Conservation (phyloP, 2,113 vertebrate species). For the crab-eating macaque (Macaca fascicularis) region T2T-MFA8v1.1 NC_088388.1:9270001-9270500, state of each 20-base stretch:
- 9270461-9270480: background rate
- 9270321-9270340: too few species aligned
- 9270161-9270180: background rate
- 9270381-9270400: too few species aligned
- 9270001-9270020: too few species aligned
- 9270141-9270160: background rate
- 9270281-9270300: too few species aligned
- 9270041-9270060: background rate
- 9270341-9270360: too few species aligned
- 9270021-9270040: background rate
- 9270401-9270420: too few species aligned
- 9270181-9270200: background rate
- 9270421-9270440: background rate
- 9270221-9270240: background rate
- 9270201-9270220: background rate
- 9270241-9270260: background rate
- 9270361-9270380: too few species aligned
- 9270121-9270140: background rate
- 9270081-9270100: background rate
- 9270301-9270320: too few species aligned
- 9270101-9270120: background rate
- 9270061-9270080: background rate
- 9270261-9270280: background rate
- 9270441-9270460: background rate
- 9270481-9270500: background rate